Conservation (phyloP, 2,113 vertebrate genomes). For the Cyprinus carpio region DNA sequence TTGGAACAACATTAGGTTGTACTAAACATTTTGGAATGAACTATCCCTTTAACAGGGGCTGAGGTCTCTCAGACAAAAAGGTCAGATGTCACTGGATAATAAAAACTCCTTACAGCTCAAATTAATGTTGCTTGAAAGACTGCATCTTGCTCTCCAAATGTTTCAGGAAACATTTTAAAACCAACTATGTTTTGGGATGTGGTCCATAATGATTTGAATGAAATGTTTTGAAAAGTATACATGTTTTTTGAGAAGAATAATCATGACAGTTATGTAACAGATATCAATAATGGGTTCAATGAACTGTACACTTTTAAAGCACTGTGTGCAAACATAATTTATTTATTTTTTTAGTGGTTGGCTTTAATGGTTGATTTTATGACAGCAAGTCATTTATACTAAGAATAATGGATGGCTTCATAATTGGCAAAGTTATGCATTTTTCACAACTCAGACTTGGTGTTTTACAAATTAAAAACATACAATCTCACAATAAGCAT, state of each 20-base stretch:
- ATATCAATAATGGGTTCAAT: slow-evolving; percentile 4
- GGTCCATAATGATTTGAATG: too few species aligned
- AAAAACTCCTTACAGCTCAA: too few species aligned
- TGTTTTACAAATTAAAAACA: neutral
- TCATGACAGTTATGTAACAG: neutral
- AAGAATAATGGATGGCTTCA: neutral
- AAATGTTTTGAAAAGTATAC: too few species aligned
- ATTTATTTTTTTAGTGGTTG: slow-evolving; percentile 6
- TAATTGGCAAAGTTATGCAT: neutral
- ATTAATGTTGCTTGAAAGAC: too few species aligned
- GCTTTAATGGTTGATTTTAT: slow-evolving; percentile 16
- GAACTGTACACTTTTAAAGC: slow-evolving; percentile 16
- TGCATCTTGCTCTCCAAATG: too few species aligned
- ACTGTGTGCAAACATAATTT: slow-evolving; percentile 28
- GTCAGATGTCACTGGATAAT: too few species aligned
- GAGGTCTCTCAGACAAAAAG: too few species aligned
- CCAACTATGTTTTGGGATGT: too few species aligned
- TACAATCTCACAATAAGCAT: neutral
- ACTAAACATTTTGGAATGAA: too few species aligned
- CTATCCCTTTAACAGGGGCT: too few species aligned
- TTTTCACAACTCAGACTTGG: neutral
- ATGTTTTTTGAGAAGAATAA: neutral
- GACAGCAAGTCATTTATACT: slow-evolving; percentile 6
- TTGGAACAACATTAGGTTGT: too few species aligned
- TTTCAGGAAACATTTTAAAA: too few species aligned